Conservation (phyloP, 37 sponge, comb jelly and placozoan species). For the Crambe crambe region DNA sequence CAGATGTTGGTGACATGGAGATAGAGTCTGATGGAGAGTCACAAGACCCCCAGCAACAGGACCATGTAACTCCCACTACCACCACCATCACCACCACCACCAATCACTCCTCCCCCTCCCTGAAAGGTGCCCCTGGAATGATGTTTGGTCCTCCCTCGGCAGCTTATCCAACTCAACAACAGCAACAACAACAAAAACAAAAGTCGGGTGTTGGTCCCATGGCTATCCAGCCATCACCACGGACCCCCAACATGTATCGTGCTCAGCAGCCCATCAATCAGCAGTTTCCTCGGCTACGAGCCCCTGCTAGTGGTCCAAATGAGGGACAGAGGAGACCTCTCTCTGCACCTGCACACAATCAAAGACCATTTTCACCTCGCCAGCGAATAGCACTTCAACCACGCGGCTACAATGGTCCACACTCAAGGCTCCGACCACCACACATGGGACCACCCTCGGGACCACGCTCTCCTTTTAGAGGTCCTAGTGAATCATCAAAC, state of each 20-base stretch:
- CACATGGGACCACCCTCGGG: background rate
- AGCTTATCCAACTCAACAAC: background rate
- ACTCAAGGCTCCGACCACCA: too few species aligned
- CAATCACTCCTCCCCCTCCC: background rate
- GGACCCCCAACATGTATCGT: background rate
- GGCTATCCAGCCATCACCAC: too few species aligned
- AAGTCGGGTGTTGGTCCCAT: too few species aligned
- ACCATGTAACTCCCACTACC: background rate
- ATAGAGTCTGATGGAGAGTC: conserved; percentile 66
- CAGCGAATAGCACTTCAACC: background rate
- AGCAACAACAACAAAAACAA: too few species aligned
- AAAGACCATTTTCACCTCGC: background rate
- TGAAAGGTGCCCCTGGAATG: background rate
- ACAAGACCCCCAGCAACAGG: background rate
- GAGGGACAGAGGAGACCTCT: background rate
- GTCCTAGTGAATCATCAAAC: background rate
- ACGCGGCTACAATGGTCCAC: background rate
- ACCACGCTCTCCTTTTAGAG: background rate
- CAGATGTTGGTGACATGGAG: conserved; percentile 89
- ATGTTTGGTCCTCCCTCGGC: background rate
- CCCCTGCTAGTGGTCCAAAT: too few species aligned
- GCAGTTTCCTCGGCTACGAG: background rate
- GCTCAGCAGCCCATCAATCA: background rate
- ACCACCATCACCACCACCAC: background rate
- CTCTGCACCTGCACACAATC: background rate